Evolutionary conservation across 2,888 invertebrate genomes (phyloP), one percentile per base, ranked within the genome.

Genomic region (Ochropacha duplaris): DNA sequence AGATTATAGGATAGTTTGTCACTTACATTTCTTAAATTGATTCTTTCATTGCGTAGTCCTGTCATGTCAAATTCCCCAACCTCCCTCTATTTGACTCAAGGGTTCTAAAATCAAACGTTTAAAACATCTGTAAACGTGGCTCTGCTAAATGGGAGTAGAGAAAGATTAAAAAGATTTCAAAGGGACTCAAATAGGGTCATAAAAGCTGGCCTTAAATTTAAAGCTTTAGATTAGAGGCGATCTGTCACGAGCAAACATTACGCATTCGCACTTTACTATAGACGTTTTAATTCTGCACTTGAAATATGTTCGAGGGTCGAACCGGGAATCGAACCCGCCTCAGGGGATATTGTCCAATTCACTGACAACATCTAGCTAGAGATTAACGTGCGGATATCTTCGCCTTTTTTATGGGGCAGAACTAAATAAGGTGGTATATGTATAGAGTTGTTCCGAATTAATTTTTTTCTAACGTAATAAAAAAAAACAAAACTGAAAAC

Each of bases 261-360:
- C 79, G 81, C 82, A 85, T 88, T 92, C 90, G 86, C 91, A 87
- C 90, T 88, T 82, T 79, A 67, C 78, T 74, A 81, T 80, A 83
- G 81, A 84, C 85, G 81, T 77, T 86, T 83, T 90, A 91, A 91
- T 89, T 90, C 90, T 84, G 87, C 85, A 83, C 90, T 92, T 92
- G 89, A 92, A 91, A 89, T 91, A 90, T 92, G 89, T 86, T 81
- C 65, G 70, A 71, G 84, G 81, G 72, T 19, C 31, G 31, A 54
- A 58, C 59, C 54, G 61, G 66, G 72, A 65, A 60, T 71, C 71
- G 74, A 77, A 78, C 76, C 68, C 75, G 69, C 71, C 74, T 69
- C 59, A 57, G 69, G 78, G 81, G 79, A 78, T 69, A 70, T 68
- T 68, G 79, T 82, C 79, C 85, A 83, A 86, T 88, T 82, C 85